A percentile compares a stretch with the other conserved stretches of the same genome.
Evolutionary conservation across 1,140 invertebrate genomes (phyloP).

Genomic region (Cotesia vestalis): DNA sequence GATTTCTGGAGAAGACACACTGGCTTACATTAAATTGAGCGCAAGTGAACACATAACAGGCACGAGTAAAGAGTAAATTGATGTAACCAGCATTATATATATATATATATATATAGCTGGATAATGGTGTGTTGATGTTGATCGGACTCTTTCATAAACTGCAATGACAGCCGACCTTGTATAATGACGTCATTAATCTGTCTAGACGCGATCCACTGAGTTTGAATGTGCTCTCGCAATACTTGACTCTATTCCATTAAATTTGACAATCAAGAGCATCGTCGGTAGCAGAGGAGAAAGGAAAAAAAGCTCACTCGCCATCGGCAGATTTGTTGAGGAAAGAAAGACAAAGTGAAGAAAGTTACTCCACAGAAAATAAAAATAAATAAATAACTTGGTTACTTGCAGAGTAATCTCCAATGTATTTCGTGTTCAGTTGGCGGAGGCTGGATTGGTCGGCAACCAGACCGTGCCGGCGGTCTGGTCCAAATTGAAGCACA

Average conservation of each 20-base stretch:
- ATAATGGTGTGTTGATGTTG: not conserved
- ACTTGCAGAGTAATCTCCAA: not conserved
- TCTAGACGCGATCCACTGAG: conserved; percentile 51
- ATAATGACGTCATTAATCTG: conserved; percentile 50
- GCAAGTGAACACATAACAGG: no score
- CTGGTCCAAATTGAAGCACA: conserved; percentile 53
- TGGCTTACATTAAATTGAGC: no score
- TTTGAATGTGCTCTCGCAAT: conserved; percentile 23
- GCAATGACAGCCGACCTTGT: conserved; percentile 53
- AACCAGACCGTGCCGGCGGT: conserved; percentile 38
- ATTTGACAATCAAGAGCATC: not conserved
- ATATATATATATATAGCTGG: not conserved
- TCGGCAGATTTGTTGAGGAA: not conserved
- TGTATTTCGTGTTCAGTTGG: not conserved
- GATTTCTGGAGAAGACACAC: no score
- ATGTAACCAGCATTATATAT: not conserved
- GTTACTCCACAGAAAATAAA: not conserved
- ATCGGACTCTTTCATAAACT: conserved; percentile 34
- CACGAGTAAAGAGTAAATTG: no score
- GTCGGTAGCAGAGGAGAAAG: not conserved
- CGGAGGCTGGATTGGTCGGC: conserved; percentile 8
- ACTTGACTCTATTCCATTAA: not conserved
- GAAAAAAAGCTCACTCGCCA: conserved; percentile 1
- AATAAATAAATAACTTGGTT: not conserved
- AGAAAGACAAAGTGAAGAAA: not conserved